phyloP scores from a whole-genome alignment of 1,140 invertebrate genomes.

The Sinella curviseta region DNA sequence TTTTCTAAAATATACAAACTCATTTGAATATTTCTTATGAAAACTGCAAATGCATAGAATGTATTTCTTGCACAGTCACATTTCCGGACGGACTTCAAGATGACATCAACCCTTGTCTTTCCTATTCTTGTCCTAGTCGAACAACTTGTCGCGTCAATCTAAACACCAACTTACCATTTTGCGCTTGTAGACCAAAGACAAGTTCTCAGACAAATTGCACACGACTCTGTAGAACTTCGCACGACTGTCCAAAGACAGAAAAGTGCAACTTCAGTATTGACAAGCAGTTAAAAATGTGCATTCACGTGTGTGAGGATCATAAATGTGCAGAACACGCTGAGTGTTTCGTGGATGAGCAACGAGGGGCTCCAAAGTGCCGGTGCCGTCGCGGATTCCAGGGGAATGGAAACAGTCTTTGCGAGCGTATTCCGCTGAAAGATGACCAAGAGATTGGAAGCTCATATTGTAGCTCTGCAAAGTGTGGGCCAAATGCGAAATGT shows the following conservation, averaged over 20 bases:
- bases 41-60: not conserved
- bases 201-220: not conserved
- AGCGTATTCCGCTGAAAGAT: not conserved
- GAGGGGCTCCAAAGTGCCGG: not conserved
- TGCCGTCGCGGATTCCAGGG: slow-evolving; percentile 4
- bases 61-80: not conserved
- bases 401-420: not conserved
- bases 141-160: not conserved
- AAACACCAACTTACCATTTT: slow-evolving; percentile 5
- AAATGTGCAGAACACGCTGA: not conserved
- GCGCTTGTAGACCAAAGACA: not conserved
- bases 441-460: slow-evolving; percentile 54
- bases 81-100: not conserved
- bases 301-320: not conserved
- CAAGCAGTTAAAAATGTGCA: slow-evolving; percentile 10
- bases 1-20: not conserved
- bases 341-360: slow-evolving; percentile 7
- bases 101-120: not conserved
- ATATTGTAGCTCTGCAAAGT: slow-evolving; percentile 68
- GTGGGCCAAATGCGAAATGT: slow-evolving; percentile 50
- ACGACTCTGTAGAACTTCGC: not conserved
- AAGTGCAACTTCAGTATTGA: not conserved
- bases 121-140: not conserved
- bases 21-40: not conserved
- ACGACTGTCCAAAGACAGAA: not conserved